phyloP scores from a whole-genome alignment of 2,888 invertebrate species.

The Athalia cordata region DNA sequence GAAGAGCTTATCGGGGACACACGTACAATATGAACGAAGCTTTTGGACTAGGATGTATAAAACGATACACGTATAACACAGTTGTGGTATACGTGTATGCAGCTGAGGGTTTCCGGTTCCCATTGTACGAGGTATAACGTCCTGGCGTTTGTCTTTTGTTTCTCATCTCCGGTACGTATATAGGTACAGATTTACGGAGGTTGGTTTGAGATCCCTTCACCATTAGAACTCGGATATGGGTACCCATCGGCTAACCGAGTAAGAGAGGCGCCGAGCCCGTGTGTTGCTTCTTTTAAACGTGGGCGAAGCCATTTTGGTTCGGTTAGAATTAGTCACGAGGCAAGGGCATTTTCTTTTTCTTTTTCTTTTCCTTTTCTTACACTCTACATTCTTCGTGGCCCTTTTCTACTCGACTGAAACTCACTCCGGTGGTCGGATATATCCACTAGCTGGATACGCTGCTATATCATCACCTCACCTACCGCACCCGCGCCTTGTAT shows the following conservation, averaged over 20 bases:
- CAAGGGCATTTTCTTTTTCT: constrained; percentile 37
- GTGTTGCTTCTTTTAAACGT: constrained; percentile 51
- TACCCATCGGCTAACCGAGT: neutral
- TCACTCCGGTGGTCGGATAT: constrained; percentile 6
- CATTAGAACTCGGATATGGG: constrained; percentile 13
- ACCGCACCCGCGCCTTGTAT: neutral
- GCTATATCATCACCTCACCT: neutral
- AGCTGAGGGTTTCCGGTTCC: constrained; percentile 63
- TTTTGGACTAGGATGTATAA: too few relatives aligned
- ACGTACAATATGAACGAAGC: too few relatives aligned
- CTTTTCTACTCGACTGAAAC: neutral
- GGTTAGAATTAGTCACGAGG: constrained; percentile 45
- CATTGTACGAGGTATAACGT: constrained; percentile 56
- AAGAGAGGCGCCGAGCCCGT: neutral
- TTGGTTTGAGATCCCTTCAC: constrained; percentile 22
- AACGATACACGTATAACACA: neutral
- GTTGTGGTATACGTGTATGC: constrained; percentile 11
- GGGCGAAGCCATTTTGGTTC: constrained; percentile 51
- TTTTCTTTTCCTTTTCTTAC: constrained; percentile 27
- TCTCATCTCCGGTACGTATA: neutral
- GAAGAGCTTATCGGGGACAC: too few relatives aligned
- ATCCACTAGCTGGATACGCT: neutral
- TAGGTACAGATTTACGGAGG: constrained; percentile 37
- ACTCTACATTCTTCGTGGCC: neutral
- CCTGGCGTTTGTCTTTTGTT: constrained; percentile 29